phyloP scores from a whole-genome alignment of 2,888 invertebrate species.

The Andrena praecox region DNA sequence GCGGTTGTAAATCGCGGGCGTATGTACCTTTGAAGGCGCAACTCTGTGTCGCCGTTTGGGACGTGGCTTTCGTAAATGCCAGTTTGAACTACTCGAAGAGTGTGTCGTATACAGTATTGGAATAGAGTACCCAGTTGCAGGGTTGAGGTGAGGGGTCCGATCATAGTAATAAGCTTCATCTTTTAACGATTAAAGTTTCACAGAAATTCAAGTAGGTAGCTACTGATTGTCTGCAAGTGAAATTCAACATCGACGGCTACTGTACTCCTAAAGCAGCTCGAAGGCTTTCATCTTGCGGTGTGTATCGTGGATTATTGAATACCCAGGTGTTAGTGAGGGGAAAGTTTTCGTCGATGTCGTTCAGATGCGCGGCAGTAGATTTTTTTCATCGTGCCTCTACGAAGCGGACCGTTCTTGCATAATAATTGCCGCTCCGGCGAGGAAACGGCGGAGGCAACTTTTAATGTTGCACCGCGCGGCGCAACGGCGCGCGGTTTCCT shows the following conservation, averaged over 20 bases:
- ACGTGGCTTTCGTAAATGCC: no score
- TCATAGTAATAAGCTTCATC: no score
- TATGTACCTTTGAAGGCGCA: no score
- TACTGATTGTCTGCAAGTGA: background rate
- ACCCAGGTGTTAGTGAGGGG: background rate
- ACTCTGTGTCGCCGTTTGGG: no score
- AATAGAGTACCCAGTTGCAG: no score
- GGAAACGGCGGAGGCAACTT: conserved; percentile 41
- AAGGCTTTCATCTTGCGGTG: background rate
- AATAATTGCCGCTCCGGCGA: conserved; percentile 23
- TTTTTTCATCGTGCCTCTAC: conserved; percentile 5
- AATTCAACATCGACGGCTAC: background rate
- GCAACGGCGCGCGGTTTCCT: conserved; percentile 5
- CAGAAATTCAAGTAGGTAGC: no score
- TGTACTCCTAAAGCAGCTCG: background rate
- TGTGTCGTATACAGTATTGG: no score
- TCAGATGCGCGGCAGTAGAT: background rate
- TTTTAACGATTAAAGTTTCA: no score
- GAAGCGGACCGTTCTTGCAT: conserved; percentile 9
- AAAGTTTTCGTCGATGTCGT: conserved; percentile 3
- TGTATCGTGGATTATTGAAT: background rate
- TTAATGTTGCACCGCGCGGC: conserved; percentile 18
- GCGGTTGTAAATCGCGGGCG: background rate
- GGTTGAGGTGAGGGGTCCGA: no score
- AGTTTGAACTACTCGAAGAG: no score